A percentile compares a stretch with the other conserved stretches of the same genome.
Evolutionary conservation across 37 sponge, comb jelly and placozoan species (phyloP).

Genomic region (Lycopodina hypogea): DNA sequence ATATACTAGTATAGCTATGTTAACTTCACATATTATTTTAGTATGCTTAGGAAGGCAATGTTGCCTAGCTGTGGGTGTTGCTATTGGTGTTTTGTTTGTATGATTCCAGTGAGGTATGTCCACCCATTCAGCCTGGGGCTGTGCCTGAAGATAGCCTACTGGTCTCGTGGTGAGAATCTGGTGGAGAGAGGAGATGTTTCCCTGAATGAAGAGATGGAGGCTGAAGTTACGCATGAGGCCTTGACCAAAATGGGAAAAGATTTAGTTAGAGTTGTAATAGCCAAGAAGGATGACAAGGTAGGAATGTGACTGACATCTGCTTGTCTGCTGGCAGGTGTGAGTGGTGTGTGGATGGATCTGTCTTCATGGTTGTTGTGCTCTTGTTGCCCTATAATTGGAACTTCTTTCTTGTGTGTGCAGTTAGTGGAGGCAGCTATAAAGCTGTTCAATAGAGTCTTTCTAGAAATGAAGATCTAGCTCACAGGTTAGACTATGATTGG

Average conservation of each 20-base stretch:
- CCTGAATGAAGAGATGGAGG: constrained; percentile 1
- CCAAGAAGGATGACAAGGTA: constrained; percentile 23
- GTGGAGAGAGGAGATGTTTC: not conserved
- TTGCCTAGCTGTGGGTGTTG: too few species aligned
- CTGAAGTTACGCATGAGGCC: constrained; percentile 18
- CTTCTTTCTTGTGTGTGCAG: too few species aligned
- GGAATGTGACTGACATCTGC: not conserved
- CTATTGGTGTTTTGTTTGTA: too few species aligned
- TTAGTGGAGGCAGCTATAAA: constrained; percentile 13
- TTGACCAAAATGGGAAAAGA: constrained; percentile 16
- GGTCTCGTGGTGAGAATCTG: not conserved
- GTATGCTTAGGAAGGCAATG: too few species aligned
- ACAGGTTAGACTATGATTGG: constrained; percentile 64
- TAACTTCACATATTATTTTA: too few species aligned
- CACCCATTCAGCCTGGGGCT: too few species aligned
- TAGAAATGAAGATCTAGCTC: constrained; percentile 18
- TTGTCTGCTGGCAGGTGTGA: not conserved
- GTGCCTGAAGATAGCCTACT: not conserved
- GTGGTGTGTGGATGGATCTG: too few species aligned
- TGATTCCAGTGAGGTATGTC: not conserved
- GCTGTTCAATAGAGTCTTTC: constrained; percentile 18
- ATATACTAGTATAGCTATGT: too few species aligned
- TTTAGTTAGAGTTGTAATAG: constrained; percentile 26
- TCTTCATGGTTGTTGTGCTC: too few species aligned
- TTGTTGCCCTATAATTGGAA: too few species aligned